Percentiles rank a stretch among this genome's conserved stretches.
phyloP scores from a whole-genome alignment of 2,888 invertebrate species.

The Fabriciana adippe region DNA sequence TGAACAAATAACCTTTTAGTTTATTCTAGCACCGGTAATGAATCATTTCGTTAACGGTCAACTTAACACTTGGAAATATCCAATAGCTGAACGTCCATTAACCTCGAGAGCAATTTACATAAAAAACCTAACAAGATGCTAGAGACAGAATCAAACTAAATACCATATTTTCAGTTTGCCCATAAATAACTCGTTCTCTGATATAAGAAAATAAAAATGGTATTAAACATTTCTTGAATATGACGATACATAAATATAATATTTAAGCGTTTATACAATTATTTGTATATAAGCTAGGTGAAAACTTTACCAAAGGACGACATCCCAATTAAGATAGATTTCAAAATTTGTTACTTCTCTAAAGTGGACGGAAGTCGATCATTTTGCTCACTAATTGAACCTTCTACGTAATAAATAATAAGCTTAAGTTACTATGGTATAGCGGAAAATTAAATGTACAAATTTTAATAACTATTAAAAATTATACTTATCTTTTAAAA shows the following conservation, averaged over 20 bases:
- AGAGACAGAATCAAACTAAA: conserved; percentile 38
- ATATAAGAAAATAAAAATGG: conserved; percentile 35
- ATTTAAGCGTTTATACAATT: neutral
- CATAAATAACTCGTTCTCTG: conserved; percentile 37
- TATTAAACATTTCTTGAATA: conserved; percentile 36
- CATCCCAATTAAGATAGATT: conserved; percentile 6
- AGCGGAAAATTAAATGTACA: no score
- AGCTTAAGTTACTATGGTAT: conserved; percentile 8
- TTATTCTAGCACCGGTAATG: conserved; percentile 76
- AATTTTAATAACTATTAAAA: no score
- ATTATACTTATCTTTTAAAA: no score
- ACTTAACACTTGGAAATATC: conserved; percentile 66
- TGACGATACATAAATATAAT: conserved; percentile 27
- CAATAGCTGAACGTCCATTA: conserved; percentile 61
- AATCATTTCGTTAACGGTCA: conserved; percentile 78
- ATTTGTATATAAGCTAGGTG: neutral
- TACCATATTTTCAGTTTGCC: conserved; percentile 45
- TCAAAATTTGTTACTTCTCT: conserved; percentile 10
- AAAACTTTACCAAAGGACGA: conserved; percentile 1
- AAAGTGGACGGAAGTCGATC: conserved; percentile 4
- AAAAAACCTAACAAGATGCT: conserved; percentile 52
- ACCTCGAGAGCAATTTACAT: conserved; percentile 65
- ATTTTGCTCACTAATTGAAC: conserved; percentile 12
- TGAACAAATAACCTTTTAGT: conserved; percentile 75
- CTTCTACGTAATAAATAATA: neutral